A percentile compares a stretch with the other conserved stretches of the same genome.
Conservation (phyloP, 1,140 invertebrate genomes). For the Drosophila ohnishii region DNA sequence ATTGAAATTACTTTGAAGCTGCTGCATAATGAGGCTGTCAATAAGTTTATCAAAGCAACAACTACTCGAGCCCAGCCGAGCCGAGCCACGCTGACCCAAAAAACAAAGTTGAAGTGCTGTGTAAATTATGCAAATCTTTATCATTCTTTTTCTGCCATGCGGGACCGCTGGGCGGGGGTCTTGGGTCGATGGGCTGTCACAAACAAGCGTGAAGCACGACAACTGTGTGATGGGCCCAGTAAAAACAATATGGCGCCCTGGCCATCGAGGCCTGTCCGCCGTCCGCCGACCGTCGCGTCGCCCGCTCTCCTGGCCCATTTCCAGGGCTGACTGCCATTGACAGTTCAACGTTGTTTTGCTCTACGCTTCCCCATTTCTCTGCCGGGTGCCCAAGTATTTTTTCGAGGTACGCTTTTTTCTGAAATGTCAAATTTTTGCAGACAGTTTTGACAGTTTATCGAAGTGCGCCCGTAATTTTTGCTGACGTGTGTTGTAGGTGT, state of each 20-base stretch:
- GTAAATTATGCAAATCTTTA: constrained; percentile 81
- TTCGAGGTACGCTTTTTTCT: constrained; percentile 41
- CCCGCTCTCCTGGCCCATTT: constrained; percentile 29
- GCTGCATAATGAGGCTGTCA: constrained; percentile 76
- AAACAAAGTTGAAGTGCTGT: constrained; percentile 72
- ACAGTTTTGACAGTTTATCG: constrained; percentile 82
- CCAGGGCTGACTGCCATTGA: constrained; percentile 68
- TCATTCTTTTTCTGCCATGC: constrained; percentile 47
- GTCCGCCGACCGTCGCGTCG: neutral
- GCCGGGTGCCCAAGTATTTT: constrained; percentile 42
- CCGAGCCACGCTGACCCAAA: constrained; percentile 57
- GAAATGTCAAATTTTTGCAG: constrained; percentile 81
- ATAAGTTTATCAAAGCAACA: constrained; percentile 76
- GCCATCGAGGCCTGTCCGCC: constrained; percentile 31
- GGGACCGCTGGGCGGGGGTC: neutral
- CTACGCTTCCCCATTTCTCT: constrained; percentile 49
- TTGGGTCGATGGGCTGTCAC: constrained; percentile 59
- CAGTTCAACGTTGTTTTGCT: constrained; percentile 75
- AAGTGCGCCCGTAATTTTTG: constrained; percentile 77
- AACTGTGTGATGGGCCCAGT: constrained; percentile 68
- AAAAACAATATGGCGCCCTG: constrained; percentile 80
- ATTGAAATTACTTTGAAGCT: constrained; percentile 52
- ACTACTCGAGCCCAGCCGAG: constrained; percentile 42
- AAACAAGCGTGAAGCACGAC: constrained; percentile 79
- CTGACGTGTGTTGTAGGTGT: constrained; percentile 78